Evolutionary conservation across 2,797 vertebrate species (phyloP).

Genomic region (Falco berigora): DNA sequence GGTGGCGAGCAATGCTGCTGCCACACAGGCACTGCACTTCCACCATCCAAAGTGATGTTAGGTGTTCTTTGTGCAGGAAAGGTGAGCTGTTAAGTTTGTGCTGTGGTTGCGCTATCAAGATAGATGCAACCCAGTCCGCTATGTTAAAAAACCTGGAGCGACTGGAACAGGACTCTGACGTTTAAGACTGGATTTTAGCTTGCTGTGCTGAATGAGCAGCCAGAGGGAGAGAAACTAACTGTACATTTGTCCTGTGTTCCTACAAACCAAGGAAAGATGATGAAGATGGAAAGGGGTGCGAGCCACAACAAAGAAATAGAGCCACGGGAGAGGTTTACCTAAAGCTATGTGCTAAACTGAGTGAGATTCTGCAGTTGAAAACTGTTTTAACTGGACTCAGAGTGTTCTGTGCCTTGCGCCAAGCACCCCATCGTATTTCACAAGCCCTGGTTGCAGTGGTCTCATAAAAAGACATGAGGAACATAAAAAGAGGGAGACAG

Average conservation of each 20-base stretch:
- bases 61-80: not conserved
- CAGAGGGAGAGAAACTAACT: not conserved
- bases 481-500: not conserved
- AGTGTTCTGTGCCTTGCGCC: not conserved
- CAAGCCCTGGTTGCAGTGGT: not conserved
- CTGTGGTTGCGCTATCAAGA: not conserved
- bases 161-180: not conserved
- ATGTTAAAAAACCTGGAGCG: not conserved
- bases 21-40: not conserved
- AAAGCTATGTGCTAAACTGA: not conserved
- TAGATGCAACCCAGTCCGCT: not conserved
- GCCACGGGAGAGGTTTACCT: not conserved
- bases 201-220: not conserved
- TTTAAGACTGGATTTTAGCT: not conserved
- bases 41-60: not conserved
- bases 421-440: not conserved
- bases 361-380: not conserved
- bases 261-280: not conserved
- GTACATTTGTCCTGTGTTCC: not conserved
- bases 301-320: not conserved
- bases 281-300: not conserved
- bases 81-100: not conserved
- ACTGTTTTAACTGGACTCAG: not conserved
- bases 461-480: not conserved
- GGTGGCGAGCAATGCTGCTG: not conserved